Conservation (phyloP, 2,888 invertebrate species). For the Trachelus tabidus region DNA sequence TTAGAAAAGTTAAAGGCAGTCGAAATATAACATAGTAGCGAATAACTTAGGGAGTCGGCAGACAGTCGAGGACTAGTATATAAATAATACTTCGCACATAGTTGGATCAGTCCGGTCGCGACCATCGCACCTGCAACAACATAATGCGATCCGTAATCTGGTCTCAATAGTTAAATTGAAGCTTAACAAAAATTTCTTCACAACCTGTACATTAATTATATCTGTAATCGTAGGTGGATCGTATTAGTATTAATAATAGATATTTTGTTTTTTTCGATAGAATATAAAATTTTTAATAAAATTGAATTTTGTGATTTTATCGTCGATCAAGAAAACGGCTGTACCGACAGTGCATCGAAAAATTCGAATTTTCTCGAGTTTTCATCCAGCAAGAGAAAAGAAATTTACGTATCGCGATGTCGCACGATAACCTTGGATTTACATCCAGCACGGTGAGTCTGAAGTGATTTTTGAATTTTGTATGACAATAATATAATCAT, state of each 20-base stretch:
- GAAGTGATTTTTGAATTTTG: not conserved
- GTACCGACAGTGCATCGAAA: not conserved
- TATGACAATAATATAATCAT: not conserved
- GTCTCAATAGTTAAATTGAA: not conserved
- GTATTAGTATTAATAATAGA: not conserved
- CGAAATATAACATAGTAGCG: not conserved
- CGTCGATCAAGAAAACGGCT: not conserved
- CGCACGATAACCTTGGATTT: constrained; percentile 61
- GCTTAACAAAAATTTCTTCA: not conserved
- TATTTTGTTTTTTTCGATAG: not conserved
- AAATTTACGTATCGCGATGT: constrained; percentile 38
- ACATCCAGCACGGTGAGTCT: constrained; percentile 58
- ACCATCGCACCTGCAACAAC: constrained; percentile 59
- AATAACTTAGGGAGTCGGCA: not conserved
- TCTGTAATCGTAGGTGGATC: not conserved
- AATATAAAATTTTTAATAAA: too few species aligned
- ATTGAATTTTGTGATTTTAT: not conserved
- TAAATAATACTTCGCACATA: constrained; percentile 62
- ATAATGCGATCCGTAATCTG: constrained; percentile 21
- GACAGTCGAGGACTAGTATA: constrained; percentile 35
- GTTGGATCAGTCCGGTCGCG: constrained; percentile 59
- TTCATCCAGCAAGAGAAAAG: not conserved
- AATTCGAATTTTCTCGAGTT: not conserved
- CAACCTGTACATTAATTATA: not conserved
- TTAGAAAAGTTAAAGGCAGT: not conserved